Percentiles rank a stretch among this genome's conserved stretches.
Evolutionary conservation across 2,113 vertebrate species (phyloP).

Genomic region (Pituophis catenifer): DNA sequence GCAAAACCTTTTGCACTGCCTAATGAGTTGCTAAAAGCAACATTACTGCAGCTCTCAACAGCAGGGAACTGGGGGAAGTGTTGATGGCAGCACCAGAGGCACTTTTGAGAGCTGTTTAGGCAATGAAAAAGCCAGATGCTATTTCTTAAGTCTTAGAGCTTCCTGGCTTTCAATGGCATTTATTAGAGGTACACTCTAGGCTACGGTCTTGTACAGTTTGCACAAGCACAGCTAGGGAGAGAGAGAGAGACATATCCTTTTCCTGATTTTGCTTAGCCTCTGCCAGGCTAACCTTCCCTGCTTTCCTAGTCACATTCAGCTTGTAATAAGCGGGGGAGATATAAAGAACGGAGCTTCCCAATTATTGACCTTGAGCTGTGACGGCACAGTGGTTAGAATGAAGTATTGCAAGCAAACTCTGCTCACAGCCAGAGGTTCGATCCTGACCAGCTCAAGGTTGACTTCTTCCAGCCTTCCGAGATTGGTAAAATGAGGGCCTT

Average conservation of each 20-base stretch:
- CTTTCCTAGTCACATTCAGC: neutral
- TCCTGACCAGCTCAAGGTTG: no score
- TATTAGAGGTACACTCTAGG: neutral
- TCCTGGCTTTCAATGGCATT: neutral
- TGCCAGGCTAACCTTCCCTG: neutral
- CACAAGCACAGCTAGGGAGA: neutral
- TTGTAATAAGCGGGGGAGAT: neutral
- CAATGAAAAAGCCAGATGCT: conserved; percentile 1
- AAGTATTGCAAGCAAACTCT: no score
- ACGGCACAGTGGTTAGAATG: no score
- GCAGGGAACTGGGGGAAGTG: neutral
- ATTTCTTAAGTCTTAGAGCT: no score
- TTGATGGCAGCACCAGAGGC: neutral
- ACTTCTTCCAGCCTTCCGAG: no score
- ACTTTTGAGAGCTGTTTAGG: conserved; percentile 1
- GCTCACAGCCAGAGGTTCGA: no score
- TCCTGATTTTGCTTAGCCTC: neutral
- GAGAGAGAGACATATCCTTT: neutral
- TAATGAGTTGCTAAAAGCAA: conserved; percentile 12
- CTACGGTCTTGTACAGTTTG: neutral
- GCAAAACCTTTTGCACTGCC: neutral
- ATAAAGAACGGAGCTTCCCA: neutral
- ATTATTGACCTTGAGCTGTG: neutral
- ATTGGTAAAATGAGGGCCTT: no score
- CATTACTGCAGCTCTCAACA: neutral